Evolutionary conservation across 2,113 vertebrate genomes (phyloP), one percentile per base, ranked within the genome.

Genomic region (Suricata suricatta): DNA sequence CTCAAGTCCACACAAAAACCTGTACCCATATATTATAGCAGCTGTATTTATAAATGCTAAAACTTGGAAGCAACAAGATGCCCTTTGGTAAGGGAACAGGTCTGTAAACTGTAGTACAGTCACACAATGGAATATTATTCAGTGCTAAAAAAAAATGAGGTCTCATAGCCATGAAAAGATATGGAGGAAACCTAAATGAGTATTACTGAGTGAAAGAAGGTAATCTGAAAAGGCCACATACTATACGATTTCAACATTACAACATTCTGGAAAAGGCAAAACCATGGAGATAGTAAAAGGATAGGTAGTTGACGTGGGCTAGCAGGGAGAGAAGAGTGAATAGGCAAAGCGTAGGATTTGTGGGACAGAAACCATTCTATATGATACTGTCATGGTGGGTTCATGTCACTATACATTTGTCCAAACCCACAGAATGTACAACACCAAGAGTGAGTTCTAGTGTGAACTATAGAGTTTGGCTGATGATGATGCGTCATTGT

Each of bases 221-320:
- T 44, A 60, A 72, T 80, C 11, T 68, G 60, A 27, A 89, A 82
- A 92, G 27, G 41, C 11, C 54, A 4, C 63, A 50, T 52, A 35
- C 21, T 92, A 12, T 69, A 25, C n/a, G 14, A 74, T 80, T 83
- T n/a, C 47, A 88, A 84, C 54, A 12, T n/a, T 47, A 81, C 50
- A 47, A 81, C 50, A 69, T 85, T 85, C 71, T 81, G 47, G 71
- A 52, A 83, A 69, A 92, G 88, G n/a, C 29, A 94, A 27, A 96
- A 93, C 44, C 90, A 35, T 16, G 21, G 77, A 66, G 27, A 60
- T 14, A 50, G 27, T 69, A 63, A 52, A 74, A 88, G 27, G 52
- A 50, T 76, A 66, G n/a, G 25, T 57, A 35, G 31, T 29, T 38
- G 29, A 29, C 29, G 47, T 13, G 13, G 27, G 14, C 71, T 77